Evolutionary conservation across 2,113 vertebrate genomes (phyloP).

Genomic region (Pitta sordida): DNA sequence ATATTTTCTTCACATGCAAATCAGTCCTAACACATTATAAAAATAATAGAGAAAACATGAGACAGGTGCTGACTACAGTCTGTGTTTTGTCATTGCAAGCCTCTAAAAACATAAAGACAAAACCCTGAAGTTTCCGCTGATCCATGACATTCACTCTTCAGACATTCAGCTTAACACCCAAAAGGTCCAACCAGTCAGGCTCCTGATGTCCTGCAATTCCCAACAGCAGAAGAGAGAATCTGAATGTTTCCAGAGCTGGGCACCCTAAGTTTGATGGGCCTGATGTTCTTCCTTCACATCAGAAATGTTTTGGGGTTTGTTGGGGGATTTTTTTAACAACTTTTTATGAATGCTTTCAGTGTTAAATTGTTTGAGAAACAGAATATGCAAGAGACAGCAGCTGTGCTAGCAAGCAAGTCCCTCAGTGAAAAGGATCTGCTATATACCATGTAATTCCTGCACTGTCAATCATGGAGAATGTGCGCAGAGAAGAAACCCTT

Average conservation of each 20-base stretch:
- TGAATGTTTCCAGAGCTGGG: not conserved
- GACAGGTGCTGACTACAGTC: not conserved
- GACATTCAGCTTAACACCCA: not conserved
- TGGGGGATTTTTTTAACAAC: too few species aligned
- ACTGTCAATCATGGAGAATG: not conserved
- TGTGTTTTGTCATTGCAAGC: not conserved
- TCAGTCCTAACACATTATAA: not conserved
- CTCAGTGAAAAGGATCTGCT: not conserved
- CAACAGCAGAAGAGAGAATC: not conserved
- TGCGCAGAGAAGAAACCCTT: not conserved
- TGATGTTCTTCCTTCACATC: not conserved
- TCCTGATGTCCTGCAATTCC: not conserved
- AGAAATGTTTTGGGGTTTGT: not conserved
- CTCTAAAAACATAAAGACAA: not conserved
- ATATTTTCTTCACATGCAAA: conserved; percentile 28
- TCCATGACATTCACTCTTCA: accelerated
- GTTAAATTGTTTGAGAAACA: not conserved
- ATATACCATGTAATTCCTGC: not conserved
- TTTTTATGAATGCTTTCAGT: not conserved
- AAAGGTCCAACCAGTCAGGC: not conserved
- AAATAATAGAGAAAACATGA: conserved; percentile 41
- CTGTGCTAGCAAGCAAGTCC: not conserved
- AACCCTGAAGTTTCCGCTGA: not conserved
- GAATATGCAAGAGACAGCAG: not conserved
- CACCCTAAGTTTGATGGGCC: not conserved